Percentiles rank a stretch among this genome's conserved stretches.
phyloP scores from a whole-genome alignment of 2,113 vertebrate genomes.

The Amia ocellicauda region DNA sequence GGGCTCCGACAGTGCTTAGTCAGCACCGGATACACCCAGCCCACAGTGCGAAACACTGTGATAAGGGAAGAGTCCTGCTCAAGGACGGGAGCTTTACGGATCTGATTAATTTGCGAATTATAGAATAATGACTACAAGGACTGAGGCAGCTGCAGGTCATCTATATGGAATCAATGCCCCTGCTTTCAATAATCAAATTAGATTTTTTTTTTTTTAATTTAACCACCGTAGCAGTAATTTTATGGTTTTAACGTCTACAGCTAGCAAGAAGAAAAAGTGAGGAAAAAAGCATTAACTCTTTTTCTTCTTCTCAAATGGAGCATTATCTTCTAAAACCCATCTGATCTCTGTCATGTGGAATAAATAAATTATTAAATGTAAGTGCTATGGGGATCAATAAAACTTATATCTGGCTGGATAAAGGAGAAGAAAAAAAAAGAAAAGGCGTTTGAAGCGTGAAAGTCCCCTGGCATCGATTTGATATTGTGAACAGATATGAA shows the following conservation, averaged over 20 bases:
- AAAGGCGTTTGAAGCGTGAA: conserved; percentile 12
- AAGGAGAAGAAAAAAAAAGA: conserved; percentile 12
- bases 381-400: conserved; percentile 3
- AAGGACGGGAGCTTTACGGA: too few species aligned
- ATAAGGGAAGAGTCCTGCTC: too few species aligned
- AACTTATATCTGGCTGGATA: conserved; percentile 5
- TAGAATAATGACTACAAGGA: too few species aligned
- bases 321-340: neutral
- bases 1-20: too few species aligned
- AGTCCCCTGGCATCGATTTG: conserved; percentile 29
- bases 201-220: neutral
- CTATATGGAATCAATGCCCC: too few species aligned
- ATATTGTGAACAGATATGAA: conserved; percentile 29
- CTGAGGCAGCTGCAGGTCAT: too few species aligned
- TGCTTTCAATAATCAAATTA: too few species aligned
- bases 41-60: too few species aligned
- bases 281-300: neutral
- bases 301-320: neutral
- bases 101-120: too few species aligned
- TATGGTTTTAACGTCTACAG: neutral
- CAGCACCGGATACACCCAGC: too few species aligned
- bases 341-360: neutral
- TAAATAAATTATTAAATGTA: conserved; percentile 5
- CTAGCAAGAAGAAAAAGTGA: neutral
- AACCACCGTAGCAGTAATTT: too few species aligned